Percentiles rank a stretch among this genome's conserved stretches.
Evolutionary conservation across 2,797 vertebrate species (phyloP).

Genomic region (Margarornis squamiger): DNA sequence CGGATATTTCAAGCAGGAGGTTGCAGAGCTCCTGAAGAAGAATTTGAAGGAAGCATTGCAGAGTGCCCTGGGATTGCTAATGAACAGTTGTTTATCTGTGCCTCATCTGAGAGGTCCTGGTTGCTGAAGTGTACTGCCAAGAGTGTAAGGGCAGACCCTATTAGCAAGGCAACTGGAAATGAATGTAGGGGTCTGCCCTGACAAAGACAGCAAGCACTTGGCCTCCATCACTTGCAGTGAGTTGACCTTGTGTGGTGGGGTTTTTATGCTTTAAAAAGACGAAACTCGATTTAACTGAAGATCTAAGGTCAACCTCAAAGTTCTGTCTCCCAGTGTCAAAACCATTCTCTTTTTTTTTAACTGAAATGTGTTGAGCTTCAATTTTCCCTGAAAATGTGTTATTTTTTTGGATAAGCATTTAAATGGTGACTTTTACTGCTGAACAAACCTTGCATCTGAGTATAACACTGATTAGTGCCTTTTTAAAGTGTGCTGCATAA

Average conservation of each 20-base stretch:
- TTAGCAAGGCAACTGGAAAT: neutral
- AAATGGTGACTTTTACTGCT: neutral
- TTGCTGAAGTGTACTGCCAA: neutral
- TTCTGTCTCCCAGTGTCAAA: neutral
- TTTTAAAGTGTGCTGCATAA: slow-evolving; percentile 10
- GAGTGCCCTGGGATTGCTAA: neutral
- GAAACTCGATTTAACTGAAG: neutral
- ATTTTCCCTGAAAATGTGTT: neutral
- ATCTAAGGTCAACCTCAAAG: neutral
- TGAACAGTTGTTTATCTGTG: neutral
- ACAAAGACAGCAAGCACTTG: neutral
- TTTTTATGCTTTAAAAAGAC: neutral
- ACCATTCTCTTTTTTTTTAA: neutral
- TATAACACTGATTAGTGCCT: slow-evolving; percentile 10
- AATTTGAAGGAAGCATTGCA: rapidly evolving
- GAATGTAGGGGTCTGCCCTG: neutral
- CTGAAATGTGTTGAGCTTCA: neutral
- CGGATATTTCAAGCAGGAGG: neutral
- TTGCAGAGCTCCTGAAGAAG: neutral
- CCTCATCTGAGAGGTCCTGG: neutral
- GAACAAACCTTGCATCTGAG: neutral
- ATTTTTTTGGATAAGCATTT: neutral
- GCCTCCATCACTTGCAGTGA: neutral
- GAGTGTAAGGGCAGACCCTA: neutral
- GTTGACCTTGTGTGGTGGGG: neutral